Evolutionary conservation across 2,888 invertebrate species (phyloP).

Genomic region (Enchytraeus crypticus): DNA sequence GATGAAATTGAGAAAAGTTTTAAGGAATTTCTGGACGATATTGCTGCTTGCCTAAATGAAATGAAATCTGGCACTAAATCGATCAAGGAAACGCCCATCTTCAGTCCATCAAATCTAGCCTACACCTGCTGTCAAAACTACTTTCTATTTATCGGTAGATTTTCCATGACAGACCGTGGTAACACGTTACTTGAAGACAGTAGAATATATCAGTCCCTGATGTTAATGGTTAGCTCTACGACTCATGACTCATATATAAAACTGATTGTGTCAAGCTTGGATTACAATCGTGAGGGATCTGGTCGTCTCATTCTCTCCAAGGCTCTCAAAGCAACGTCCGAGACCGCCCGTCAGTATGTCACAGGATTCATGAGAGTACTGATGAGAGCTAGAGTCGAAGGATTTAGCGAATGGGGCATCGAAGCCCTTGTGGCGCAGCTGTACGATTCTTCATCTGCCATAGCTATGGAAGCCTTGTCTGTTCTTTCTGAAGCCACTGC

Average conservation of each 20-base stretch:
- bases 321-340: slow-evolving; percentile 52
- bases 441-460: slow-evolving; percentile 70
- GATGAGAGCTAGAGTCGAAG: slow-evolving; percentile 56
- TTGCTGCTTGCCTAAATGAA: slow-evolving; percentile 45
- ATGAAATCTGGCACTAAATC: no score
- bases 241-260: slow-evolving; percentile 88
- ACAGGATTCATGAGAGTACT: slow-evolving; percentile 83
- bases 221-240: slow-evolving; percentile 67
- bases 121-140: slow-evolving; percentile 87
- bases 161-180: slow-evolving; percentile 52
- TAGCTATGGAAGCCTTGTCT: slow-evolving; percentile 70
- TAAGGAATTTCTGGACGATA: not conserved
- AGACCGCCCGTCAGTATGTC: slow-evolving; percentile 65
- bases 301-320: slow-evolving; percentile 53
- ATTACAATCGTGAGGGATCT: slow-evolving; percentile 68
- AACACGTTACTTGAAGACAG: slow-evolving; percentile 61
- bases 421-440: slow-evolving; percentile 74
- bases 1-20: slow-evolving; percentile 1
- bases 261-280: slow-evolving; percentile 79
- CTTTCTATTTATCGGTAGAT: slow-evolving; percentile 81
- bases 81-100: not conserved
- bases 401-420: slow-evolving; percentile 66
- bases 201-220: slow-evolving; percentile 60
- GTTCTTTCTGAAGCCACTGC: slow-evolving; percentile 73
- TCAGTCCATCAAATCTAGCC: slow-evolving; percentile 2